phyloP scores from a whole-genome alignment of 2,888 invertebrate genomes.

The Catonia carolina region DNA sequence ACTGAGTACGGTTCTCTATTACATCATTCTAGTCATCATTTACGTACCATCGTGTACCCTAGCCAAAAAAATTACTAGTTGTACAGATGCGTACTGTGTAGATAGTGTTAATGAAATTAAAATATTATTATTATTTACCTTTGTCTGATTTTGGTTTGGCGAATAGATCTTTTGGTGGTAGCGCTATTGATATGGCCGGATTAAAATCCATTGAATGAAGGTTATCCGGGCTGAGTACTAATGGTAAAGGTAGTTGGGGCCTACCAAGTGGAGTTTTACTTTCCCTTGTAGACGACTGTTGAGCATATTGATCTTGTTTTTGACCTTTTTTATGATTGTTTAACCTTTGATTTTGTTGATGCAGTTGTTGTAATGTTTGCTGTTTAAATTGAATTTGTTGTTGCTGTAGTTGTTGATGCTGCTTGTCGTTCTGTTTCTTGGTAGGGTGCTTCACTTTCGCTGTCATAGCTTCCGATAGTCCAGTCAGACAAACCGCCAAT shows the following conservation, averaged over 20 bases:
- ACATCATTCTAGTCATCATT: no score
- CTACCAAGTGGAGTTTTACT: background rate
- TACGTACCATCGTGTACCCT: no score
- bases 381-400: background rate
- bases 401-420: background rate
- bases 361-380: background rate
- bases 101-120: no score
- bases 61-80: no score
- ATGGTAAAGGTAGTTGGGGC: background rate
- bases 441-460: no score
- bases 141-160: background rate
- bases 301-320: background rate
- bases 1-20: no score
- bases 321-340: background rate
- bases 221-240: constrained; percentile 8
- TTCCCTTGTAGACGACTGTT: background rate
- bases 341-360: background rate
- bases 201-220: background rate
- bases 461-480: no score
- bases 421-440: background rate
- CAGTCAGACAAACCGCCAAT: no score
- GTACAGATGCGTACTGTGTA: no score
- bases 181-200: background rate
- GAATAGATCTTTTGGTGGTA: background rate
- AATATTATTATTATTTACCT: no score